Base-by-base conservation (phyloP, 2,113 vertebrate genomes). In the Phoenicopterus ruber region DNA sequence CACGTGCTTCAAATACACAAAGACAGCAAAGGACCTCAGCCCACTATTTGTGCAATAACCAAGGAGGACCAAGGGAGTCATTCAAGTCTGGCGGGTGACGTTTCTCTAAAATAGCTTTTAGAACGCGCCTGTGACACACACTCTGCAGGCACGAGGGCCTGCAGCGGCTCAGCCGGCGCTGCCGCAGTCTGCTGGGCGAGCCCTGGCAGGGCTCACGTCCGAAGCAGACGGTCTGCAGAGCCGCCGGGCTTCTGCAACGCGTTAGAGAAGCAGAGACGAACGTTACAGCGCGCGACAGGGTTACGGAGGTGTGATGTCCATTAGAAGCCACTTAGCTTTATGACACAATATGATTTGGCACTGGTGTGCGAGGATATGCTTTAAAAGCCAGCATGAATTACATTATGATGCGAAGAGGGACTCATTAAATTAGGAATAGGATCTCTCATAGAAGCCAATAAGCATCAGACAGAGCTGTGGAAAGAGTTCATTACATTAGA, bases 221-320 rank as follows among this genome's bases (percentile, higher is more conserved):
- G 3, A 38, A 40, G 46, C 52, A 29, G 59, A 10, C 4, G 2
- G 54, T 38, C 55, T 19, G 34, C 17, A 9, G 57, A 67, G 58
- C 26, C 5, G 1, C 8, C 1, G 13, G 46, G 29, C 36, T 86
- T 42, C n/a, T 49, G n/a, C n/a, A 24, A 32, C 0, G 0, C 3
- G 19, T 54, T 13, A 74, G 38, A 63, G 49, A 46, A 54, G 55
- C 71, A 7, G 36, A 50, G 47, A 32, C 2, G 4, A 70, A n/a
- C 2, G 1, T 44, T 63, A 36, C 17, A 32, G 52, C 7, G 1
- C 1, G 9, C 2, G 2, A 79, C 46, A 49, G 31, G 38, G 92
- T 49, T 84, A 62, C 7, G 1, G 63, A 94, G 69, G 63, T 59
- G 78, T 19, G 70, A 61, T 42, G 82, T 24, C 88, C 78, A 54